A percentile compares a stretch with the other conserved stretches of the same genome.
These are phyloP conservation scores for Panagrolaimus sp. DNA, from an alignment of 1,140 invertebrate genomes.

Conservation along the genomic window DNA sequence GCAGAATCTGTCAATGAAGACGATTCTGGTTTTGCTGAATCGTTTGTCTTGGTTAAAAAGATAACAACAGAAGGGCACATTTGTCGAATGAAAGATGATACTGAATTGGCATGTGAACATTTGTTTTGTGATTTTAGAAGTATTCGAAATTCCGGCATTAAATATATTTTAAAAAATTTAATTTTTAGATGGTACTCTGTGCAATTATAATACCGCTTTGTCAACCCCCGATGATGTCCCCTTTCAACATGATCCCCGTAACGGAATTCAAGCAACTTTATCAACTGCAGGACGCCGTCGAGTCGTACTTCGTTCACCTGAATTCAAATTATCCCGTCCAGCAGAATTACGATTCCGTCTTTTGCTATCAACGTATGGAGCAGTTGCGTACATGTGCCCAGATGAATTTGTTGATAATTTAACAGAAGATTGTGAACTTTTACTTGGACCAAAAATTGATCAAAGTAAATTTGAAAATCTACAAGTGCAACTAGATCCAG, in stretches of 20 bases:
- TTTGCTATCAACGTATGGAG: background rate
- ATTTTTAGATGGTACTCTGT: background rate
- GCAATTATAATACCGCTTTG: background rate
- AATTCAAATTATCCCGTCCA: slow-evolving; percentile 2
- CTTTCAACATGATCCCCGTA: slow-evolving; percentile 8
- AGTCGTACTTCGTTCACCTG: background rate
- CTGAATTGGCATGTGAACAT: background rate
- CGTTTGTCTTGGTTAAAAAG: background rate
- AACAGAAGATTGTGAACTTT: background rate
- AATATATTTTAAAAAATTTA: background rate
- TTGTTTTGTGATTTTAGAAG: slow-evolving; percentile 12
- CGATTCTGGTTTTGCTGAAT: background rate
- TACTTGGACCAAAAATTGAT: slow-evolving; percentile 12
- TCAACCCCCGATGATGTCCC: background rate
- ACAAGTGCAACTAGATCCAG: slow-evolving; percentile 9
- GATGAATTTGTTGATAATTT: slow-evolving; percentile 2
- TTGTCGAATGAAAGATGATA: background rate
- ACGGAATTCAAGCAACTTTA: background rate
- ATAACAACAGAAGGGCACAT: slow-evolving; percentile 3
- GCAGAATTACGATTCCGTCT: slow-evolving; percentile 4
- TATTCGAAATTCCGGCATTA: background rate
- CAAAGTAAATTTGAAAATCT: background rate
- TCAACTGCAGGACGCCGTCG: background rate
- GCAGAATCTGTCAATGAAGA: slow-evolving; percentile 11
- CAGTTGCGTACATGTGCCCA: background rate